Percentiles rank a stretch among this genome's conserved stretches.
phyloP scores from a whole-genome alignment of 2,888 invertebrate species.

The Herminia tarsipennalis region DNA sequence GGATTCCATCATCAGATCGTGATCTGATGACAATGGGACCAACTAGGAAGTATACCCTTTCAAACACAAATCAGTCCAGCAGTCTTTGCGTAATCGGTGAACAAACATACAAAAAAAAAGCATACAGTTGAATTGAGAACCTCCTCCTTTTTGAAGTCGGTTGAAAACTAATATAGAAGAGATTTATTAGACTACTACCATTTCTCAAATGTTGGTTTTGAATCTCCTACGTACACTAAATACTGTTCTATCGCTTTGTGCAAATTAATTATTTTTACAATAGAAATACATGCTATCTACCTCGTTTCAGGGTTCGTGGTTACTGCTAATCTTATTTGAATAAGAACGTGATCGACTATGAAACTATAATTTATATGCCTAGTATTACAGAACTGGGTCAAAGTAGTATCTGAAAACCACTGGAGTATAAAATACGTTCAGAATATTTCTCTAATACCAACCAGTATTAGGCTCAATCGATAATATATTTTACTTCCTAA shows the following conservation, averaged over 20 bases:
- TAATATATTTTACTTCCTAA: not conserved
- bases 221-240: no score
- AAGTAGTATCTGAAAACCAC: constrained; percentile 8
- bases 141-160: no score
- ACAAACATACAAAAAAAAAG: no score
- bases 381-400: constrained; percentile 15
- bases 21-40: no score
- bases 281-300: not conserved
- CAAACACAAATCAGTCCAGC: no score
- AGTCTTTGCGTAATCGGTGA: no score
- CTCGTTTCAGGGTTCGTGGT: not conserved
- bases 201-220: no score
- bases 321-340: constrained; percentile 7
- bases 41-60: no score
- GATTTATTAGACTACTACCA: no score
- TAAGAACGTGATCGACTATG: constrained; percentile 7
- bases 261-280: not conserved
- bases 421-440: constrained; percentile 1
- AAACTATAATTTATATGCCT: constrained; percentile 12
- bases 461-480: not conserved
- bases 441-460: constrained; percentile 3
- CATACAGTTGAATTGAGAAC: no score
- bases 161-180: no score
- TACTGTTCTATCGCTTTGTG: not conserved
- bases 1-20: no score